Conservation (phyloP, 2,797 vertebrate genomes). For the Aulostomus chinensis region DNA sequence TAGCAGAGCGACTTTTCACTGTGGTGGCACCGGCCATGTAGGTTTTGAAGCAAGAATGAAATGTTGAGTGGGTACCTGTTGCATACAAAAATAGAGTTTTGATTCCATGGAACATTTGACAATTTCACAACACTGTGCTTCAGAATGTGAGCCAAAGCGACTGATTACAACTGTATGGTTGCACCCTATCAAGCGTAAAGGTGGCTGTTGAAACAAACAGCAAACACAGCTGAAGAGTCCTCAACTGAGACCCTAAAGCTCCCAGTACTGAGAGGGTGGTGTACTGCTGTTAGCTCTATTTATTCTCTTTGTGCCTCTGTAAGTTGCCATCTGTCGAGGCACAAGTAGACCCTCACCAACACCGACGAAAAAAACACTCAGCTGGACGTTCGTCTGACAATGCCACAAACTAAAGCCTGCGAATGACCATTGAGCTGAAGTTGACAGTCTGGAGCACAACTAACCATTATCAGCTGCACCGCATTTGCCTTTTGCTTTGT, state of each 20-base stretch:
- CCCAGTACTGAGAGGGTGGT: constrained; percentile 48
- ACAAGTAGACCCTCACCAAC: constrained; percentile 34
- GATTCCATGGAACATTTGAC: too few relatives aligned
- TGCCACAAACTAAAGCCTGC: constrained; percentile 37
- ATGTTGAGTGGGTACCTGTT: too few relatives aligned
- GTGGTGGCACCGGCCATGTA: too few relatives aligned
- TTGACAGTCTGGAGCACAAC: constrained; percentile 10
- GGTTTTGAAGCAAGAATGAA: too few relatives aligned
- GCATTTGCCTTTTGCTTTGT: constrained; percentile 2
- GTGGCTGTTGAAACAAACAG: constrained; percentile 47
- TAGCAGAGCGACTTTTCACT: too few relatives aligned
- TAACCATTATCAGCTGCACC: constrained; percentile 11
- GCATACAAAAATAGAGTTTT: too few relatives aligned
- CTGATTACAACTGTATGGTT: too few relatives aligned
- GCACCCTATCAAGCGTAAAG: constrained; percentile 27
- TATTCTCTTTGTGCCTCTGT: constrained; percentile 15
- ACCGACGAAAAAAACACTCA: constrained; percentile 37
- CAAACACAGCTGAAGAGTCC: constrained; percentile 44
- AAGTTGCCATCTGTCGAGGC: constrained; percentile 31
- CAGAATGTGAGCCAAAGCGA: too few relatives aligned
- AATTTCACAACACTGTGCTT: too few relatives aligned
- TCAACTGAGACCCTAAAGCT: constrained; percentile 45
- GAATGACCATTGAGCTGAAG: constrained; percentile 40
- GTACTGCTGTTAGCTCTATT: constrained; percentile 15
- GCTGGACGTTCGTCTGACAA: constrained; percentile 43